Evolutionary conservation across 2,888 invertebrate species (phyloP).

Genomic region (Plebejus anna): DNA sequence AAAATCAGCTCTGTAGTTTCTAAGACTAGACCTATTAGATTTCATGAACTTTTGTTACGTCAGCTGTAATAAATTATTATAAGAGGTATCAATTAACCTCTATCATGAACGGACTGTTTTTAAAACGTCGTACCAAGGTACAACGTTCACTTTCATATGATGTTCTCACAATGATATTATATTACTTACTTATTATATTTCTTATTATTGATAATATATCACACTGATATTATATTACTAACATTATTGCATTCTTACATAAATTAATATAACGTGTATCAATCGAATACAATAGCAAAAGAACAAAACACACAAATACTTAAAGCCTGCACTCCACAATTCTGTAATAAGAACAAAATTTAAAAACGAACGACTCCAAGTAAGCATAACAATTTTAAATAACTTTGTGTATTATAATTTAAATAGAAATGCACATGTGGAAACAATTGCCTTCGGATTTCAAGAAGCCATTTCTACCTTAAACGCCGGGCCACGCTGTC

Average conservation of each 20-base stretch:
- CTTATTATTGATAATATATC: too few species aligned
- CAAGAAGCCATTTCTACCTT: conserved; percentile 48
- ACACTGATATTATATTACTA: too few species aligned
- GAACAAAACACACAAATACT: not conserved
- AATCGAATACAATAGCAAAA: not conserved
- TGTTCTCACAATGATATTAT: too few species aligned
- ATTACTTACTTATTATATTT: too few species aligned
- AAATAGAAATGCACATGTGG: conserved; percentile 29
- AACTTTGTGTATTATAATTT: conserved; percentile 26
- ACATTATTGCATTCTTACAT: not conserved
- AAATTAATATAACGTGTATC: not conserved
- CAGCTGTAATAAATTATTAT: too few species aligned
- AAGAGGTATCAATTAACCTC: too few species aligned
- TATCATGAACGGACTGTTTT: too few species aligned
- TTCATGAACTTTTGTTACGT: too few species aligned
- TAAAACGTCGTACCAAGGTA: too few species aligned
- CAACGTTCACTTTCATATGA: too few species aligned
- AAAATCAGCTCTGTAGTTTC: too few species aligned
- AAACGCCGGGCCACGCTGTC: conserved; percentile 45
- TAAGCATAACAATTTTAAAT: not conserved
- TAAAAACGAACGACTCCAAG: not conserved
- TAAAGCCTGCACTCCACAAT: not conserved
- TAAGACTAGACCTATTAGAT: too few species aligned
- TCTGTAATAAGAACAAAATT: not conserved
- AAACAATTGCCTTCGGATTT: conserved; percentile 44